Conservation (phyloP, 2,797 vertebrate species). For the Acanthiza pusilla region DNA sequence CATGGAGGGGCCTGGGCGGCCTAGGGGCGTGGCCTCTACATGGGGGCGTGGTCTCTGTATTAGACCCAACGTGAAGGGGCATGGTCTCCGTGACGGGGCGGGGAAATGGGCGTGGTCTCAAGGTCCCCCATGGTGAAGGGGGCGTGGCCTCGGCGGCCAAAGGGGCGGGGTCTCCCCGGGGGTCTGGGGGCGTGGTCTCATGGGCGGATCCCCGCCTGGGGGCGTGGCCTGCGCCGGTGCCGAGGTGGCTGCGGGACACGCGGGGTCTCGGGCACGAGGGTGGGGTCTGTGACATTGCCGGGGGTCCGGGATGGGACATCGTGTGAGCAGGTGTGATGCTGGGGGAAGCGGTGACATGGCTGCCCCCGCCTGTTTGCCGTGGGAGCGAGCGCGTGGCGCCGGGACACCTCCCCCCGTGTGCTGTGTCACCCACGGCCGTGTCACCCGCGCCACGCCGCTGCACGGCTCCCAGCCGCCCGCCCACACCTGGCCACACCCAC, state of each 20-base stretch:
- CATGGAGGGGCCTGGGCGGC: too few species aligned
- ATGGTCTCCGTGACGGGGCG: too few species aligned
- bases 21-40: fast-evolving
- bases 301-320: fast-evolving
- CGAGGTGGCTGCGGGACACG: too few species aligned
- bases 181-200: not conserved
- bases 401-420: not conserved
- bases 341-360: not conserved
- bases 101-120: too few species aligned
- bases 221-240: not conserved
- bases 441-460: not conserved
- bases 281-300: not conserved
- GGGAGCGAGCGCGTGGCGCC: not conserved
- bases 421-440: not conserved
- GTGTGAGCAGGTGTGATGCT: not conserved
- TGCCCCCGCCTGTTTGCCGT: too few species aligned
- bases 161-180: too few species aligned
- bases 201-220: fast-evolving
- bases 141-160: too few species aligned
- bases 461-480: not conserved
- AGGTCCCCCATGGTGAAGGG: not conserved
- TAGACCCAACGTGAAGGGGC: not conserved
- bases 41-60: not conserved
- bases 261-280: too few species aligned
- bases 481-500: not conserved